phyloP scores from a whole-genome alignment of 2,113 vertebrate genomes.

The Ploceus nigricollis region DNA sequence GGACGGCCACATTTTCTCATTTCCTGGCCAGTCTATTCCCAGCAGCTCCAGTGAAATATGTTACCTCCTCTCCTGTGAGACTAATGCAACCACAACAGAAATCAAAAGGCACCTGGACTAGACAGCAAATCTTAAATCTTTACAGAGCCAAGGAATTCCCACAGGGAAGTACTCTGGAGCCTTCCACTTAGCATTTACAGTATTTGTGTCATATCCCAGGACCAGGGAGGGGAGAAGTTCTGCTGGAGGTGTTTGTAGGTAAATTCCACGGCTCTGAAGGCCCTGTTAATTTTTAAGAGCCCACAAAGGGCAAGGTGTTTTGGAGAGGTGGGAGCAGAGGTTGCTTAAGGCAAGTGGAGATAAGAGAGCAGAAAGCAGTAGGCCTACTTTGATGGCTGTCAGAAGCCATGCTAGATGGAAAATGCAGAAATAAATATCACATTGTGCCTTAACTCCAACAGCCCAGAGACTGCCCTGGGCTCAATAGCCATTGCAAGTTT shows the following conservation, averaged over 20 bases:
- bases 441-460: background rate
- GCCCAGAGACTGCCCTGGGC: background rate
- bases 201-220: background rate
- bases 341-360: background rate
- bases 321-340: background rate
- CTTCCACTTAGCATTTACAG: background rate
- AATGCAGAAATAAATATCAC: background rate
- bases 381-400: background rate
- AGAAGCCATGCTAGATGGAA: background rate
- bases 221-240: background rate
- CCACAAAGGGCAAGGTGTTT: background rate
- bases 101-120: conserved; percentile 12
- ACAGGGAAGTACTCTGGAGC: background rate
- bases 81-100: background rate
- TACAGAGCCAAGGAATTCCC: background rate
- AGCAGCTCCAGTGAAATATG: background rate
- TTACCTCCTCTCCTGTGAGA: background rate
- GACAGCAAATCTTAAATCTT: background rate
- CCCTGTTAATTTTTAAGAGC: background rate
- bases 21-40: conserved; percentile 28
- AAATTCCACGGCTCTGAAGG: background rate
- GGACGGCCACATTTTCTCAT: background rate
- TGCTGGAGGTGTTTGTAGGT: background rate
- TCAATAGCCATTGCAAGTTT: background rate
- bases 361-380: background rate